Evolutionary conservation across 2,797 vertebrate species (phyloP), one percentile per base, ranked within the genome.

Genomic region (Alosa sapidissima): DNA sequence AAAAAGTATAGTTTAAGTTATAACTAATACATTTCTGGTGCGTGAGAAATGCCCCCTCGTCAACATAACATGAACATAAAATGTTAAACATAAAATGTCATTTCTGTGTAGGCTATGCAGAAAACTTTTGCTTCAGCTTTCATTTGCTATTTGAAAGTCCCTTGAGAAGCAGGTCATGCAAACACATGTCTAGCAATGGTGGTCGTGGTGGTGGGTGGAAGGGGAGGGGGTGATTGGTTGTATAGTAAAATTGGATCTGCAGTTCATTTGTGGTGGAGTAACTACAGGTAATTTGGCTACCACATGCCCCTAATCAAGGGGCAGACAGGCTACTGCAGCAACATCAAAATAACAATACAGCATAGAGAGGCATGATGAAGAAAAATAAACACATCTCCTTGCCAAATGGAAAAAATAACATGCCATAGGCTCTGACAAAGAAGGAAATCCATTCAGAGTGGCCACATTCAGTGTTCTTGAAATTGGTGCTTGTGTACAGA

Each of bases 291-390:
- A 86, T 83, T 88, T 84, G 48, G 33, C 45, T 62, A 51, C 48
- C 49, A 1, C 52, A 52, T 78, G 72, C 16, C 4, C 54, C 51
- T 83, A 86, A 87, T 89, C 84, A 86, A 60, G 82, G 41, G 28
- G 19, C 45, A 86, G 83, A 58, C 82, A 85, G 9, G 45, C 54
- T 49, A 10, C 49, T 5, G 21, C 24, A 58, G 78, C 52, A 68
- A 58, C 81, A 84, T 45, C 81, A 83, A 84, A 86, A 82, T 28
- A 89, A 89, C 81, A 86, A 81, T 75, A 82, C 72, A 28, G 54
- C 68, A 49, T 3, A 60, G 51, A 45, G 24, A 21, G 7, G 72
- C 36, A 47, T 81, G 60, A 81, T 58, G 84, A 84, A 48, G 84
- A 84, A 83, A 86, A 78, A 86, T 83, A 82, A 84, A 87, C 82